Conservation (phyloP, 2,888 invertebrate species). For the Morpho deidamia region DNA sequence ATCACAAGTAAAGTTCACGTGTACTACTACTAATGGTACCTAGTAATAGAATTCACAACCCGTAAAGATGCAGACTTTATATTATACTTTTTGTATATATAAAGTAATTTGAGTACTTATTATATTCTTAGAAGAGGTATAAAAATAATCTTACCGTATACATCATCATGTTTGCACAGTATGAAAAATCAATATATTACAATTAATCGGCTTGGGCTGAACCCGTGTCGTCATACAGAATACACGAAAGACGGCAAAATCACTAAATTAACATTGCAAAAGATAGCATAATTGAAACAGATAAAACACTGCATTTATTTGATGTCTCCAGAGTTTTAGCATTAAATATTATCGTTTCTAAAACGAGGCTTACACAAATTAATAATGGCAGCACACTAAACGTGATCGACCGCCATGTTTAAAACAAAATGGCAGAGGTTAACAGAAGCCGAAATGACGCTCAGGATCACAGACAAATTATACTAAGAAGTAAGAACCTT, state of each 20-base stretch:
- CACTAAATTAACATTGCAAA: slow-evolving; percentile 4
- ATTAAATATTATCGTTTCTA: too few relatives aligned
- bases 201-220: slow-evolving; percentile 31
- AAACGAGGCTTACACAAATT: not conserved
- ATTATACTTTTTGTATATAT: too few relatives aligned
- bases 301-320: not conserved
- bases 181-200: slow-evolving; percentile 46
- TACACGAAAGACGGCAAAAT: slow-evolving; percentile 28
- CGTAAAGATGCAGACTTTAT: too few relatives aligned
- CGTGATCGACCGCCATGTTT: slow-evolving; percentile 51
- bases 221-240: slow-evolving; percentile 17
- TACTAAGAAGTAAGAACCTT: too few relatives aligned
- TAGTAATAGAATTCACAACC: too few relatives aligned
- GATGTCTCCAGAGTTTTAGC: too few relatives aligned
- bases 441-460: not conserved
- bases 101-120: too few relatives aligned
- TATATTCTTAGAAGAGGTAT: not conserved
- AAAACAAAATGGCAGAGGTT: slow-evolving; percentile 29
- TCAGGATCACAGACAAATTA: too few relatives aligned
- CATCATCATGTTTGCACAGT: slow-evolving; percentile 58
- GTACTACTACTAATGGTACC: too few relatives aligned
- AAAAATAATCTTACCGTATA: slow-evolving; percentile 55
- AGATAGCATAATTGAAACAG: not conserved
- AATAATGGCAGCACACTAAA: slow-evolving; percentile 23
- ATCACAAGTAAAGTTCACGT: too few relatives aligned